Evolutionary conservation across 2,888 invertebrate species (phyloP), one percentile per base, ranked within the genome.

Genomic region (Cephus rjabovi): DNA sequence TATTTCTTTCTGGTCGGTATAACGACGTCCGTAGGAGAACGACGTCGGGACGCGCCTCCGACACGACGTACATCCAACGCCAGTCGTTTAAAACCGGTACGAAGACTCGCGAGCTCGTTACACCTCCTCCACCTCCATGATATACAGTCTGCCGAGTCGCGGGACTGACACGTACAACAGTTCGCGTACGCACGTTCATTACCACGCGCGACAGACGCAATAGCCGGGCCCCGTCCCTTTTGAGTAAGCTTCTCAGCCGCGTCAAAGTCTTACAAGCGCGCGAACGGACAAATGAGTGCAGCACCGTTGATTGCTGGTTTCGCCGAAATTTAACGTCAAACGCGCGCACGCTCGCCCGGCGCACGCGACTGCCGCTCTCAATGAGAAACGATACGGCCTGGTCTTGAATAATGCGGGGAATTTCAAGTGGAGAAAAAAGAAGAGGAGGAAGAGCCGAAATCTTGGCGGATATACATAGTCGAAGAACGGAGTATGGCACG

Each of bases 331-430:
- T 75, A 79, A 37, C 79, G 84, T 86, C 83, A 82, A 83, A 86
- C 83, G 79, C 83, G 85, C 79, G 83, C 82, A 83, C 77, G 77
- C 76, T 75, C 76, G 79, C 73, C 76, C 77, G 73, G 78, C 77
- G 79, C 35, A 40, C 81, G 78, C 77, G 76, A 78, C 78, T 77
- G 73, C 68, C 78, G 3, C 31, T 30, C 71, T 81, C 83, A 86
- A 87, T 87, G 87, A 87, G 86, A 82, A 83, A 87, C 87, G 86
- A 82, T 87, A 56, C 6, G 56, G 6, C 23, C 23, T 86, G 84
- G 83, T 84, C 83, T 81, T 82, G 84, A 86, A 86, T 86, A 87
- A 87, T 85, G 86, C 84, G 80, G 81, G 85, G 87, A 87, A 12
- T 87, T 86, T 86, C 83, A 80, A 79, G 85, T 82, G 81, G 82